Percentiles rank a stretch among this genome's conserved stretches.
Conservation (phyloP, 2,113 vertebrate species). For the Hepsetus odoe region DNA sequence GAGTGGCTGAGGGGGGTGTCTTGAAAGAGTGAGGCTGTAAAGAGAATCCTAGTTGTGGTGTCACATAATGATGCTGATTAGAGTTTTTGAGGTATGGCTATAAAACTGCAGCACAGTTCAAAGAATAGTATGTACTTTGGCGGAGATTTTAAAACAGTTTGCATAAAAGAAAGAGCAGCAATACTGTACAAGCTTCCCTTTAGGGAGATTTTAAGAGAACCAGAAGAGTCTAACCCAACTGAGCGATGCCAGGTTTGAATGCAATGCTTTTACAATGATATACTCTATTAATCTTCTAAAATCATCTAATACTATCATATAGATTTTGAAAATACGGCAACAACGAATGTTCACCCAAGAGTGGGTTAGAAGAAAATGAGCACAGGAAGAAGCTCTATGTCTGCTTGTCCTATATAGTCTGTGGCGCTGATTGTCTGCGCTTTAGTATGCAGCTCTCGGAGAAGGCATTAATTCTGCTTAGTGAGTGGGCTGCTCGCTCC, state of each 20-base stretch:
- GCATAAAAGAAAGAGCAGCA: no score
- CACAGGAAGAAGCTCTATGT: slow-evolving; percentile 62
- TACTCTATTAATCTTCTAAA: no score
- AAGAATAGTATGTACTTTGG: no score
- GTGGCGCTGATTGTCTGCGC: slow-evolving; percentile 28
- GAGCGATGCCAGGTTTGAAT: neutral
- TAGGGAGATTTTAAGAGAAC: neutral
- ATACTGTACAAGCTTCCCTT: no score
- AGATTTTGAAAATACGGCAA: neutral
- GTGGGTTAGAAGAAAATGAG: slow-evolving; percentile 61
- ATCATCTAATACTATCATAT: neutral
- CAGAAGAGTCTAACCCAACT: neutral
- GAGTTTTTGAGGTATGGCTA: neutral
- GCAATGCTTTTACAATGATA: neutral
- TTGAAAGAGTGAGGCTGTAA: neutral
- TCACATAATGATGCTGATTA: neutral
- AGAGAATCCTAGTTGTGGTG: neutral
- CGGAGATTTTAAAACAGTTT: no score
- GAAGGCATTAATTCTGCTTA: slow-evolving; percentile 43
- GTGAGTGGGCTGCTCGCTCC: slow-evolving; percentile 35
- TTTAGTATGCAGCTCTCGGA: slow-evolving; percentile 46
- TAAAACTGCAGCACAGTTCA: neutral
- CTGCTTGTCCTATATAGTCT: slow-evolving; percentile 46
- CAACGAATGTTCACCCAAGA: neutral
- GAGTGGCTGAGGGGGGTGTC: slow-evolving; percentile 43